Evolutionary conservation across 2,797 vertebrate species (phyloP).

Genomic region (Podarcis siculus): DNA sequence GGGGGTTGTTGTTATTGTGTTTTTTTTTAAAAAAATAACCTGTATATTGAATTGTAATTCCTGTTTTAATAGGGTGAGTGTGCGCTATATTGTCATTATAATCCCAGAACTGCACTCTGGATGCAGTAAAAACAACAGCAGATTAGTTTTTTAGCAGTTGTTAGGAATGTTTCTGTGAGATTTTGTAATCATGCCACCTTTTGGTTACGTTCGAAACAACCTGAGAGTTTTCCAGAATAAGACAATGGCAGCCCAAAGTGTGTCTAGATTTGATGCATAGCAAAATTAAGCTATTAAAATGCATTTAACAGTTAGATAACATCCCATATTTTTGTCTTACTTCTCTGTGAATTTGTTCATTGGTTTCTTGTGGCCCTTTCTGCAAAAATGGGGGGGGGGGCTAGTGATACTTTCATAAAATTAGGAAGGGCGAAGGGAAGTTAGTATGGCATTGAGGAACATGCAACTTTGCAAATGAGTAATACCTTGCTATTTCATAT

Average conservation of each 20-base stretch:
- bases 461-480: not conserved
- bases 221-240: not conserved
- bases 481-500: slow-evolving; percentile 4
- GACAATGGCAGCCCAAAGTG: not conserved
- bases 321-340: not conserved
- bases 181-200: slow-evolving; percentile 9
- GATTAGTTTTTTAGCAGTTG: not conserved
- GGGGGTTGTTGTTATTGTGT: not conserved
- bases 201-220: slow-evolving; percentile 24
- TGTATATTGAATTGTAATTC: slow-evolving; percentile 9
- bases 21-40: not conserved
- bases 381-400: not conserved
- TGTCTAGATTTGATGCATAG: not conserved
- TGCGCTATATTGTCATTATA: not conserved
- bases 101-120: slow-evolving; percentile 7
- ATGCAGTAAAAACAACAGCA: not conserved
- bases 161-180: slow-evolving; percentile 9
- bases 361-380: not conserved
- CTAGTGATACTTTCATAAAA: not conserved
- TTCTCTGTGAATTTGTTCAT: too few relatives aligned
- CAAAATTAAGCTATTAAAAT: not conserved
- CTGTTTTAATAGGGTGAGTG: not conserved
- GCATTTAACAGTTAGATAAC: not conserved
- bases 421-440: not conserved
- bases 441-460: not conserved